Evolutionary conservation across 64 coral and sea anemone genomes (phyloP), one percentile per base, ranked within the genome.

Genomic region (Montipora efflorescens): DNA sequence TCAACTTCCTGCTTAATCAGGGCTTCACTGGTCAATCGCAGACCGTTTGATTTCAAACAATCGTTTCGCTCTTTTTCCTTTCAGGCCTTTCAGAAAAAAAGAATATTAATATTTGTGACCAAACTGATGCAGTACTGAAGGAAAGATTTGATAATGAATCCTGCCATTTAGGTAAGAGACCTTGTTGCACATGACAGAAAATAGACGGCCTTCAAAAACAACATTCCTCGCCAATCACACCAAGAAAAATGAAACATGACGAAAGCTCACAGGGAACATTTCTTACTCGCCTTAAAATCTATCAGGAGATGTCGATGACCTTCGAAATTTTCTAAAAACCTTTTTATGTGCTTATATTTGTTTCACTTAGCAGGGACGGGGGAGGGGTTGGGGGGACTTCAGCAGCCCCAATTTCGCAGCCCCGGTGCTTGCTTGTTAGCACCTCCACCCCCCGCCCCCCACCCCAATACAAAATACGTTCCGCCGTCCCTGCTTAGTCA

Each of bases 251-350:
- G 53, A 57, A 57, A 57, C 53, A 57, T 57, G 53, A 57, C 53
- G 53, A 57, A 8, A 57, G 6, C 53, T 36, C 53, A 8, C 11
- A 11, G 53, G 11, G 6, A 11, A 11, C 53, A 57, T 57, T 57
- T 57, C 9, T 86, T 49, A 48, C 36, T 51, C 82, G 46, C 82
- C 81, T 68, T 66, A n/a, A 84, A 68, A 57, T 15, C 59, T 84
- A 69, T 8, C 16, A 84, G 67, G 59, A 84, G 59, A 59, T 84
- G 81, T 84, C 59, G 46, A 84, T 18, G 61, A 48, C 43, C 59
- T 6, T 68, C 16, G 59, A n/a, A 84, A 68, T 48, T 59, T 4
- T 8, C 18, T 43, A 15, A 68, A 36, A 84, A 19, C 36, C 61
- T 11, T 57, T 57, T 8, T 8, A 57, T 11, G 11, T 4, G 11